A percentile compares a stretch with the other conserved stretches of the same genome.
Conservation (phyloP, 2,888 invertebrate species). For the Rhaphigaster nebulosa region DNA sequence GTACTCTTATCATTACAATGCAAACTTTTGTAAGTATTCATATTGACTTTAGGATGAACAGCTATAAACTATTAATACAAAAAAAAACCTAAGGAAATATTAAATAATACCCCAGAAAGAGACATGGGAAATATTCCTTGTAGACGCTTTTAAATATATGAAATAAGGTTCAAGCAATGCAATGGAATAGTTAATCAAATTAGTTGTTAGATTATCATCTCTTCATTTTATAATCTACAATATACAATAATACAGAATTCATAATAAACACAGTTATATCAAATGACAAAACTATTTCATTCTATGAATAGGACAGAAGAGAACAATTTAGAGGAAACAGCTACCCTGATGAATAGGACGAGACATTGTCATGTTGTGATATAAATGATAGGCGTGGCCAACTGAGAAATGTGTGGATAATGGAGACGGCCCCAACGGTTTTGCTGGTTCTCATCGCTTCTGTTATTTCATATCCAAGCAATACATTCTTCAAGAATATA, state of each 20-base stretch:
- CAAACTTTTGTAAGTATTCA: too few relatives aligned
- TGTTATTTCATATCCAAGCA: background rate
- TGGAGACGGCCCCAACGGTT: background rate
- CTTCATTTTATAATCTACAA: background rate
- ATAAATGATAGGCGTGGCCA: constrained; percentile 50
- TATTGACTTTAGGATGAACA: too few relatives aligned
- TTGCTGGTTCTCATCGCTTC: background rate
- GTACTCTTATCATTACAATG: too few relatives aligned
- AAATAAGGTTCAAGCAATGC: too few relatives aligned
- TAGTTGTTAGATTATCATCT: too few relatives aligned
- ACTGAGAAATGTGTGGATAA: constrained; percentile 52
- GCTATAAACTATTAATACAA: too few relatives aligned
- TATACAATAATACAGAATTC: background rate
- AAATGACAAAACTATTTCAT: background rate
- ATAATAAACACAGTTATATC: background rate
- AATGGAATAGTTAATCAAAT: too few relatives aligned
- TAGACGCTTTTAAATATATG: too few relatives aligned
- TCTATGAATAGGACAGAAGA: background rate
- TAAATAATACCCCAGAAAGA: too few relatives aligned
- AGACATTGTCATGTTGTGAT: constrained; percentile 24
- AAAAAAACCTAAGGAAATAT: too few relatives aligned
- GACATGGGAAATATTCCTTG: too few relatives aligned
- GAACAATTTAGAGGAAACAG: constrained; percentile 43
- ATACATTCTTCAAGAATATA: background rate
- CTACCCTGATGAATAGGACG: background rate